These are phyloP conservation scores for Ochotona curzoniae DNA, from an alignment of 2,113 vertebrate species.

Conservation along the genomic window DNA sequence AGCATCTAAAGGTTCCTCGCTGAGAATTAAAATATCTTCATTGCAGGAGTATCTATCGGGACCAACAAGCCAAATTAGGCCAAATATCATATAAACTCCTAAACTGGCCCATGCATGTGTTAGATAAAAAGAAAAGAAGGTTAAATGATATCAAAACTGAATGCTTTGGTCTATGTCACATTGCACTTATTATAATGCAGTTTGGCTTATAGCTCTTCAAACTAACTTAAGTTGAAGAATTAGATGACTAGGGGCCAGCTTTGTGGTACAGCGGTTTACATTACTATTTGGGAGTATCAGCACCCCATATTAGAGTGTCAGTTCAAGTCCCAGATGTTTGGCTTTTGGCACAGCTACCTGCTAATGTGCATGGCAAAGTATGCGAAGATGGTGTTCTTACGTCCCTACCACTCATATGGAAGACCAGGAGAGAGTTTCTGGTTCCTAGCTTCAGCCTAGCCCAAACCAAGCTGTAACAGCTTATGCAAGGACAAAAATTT, in stretches of 20 bases:
- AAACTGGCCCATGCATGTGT: not conserved
- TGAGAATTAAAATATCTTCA: conserved; percentile 10
- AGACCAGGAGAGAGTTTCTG: too few relatives aligned
- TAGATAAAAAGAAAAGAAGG: not conserved
- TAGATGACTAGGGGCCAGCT: not conserved
- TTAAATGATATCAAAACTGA: not conserved
- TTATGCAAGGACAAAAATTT: not conserved
- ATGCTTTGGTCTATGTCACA: not conserved
- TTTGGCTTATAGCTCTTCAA: not conserved
- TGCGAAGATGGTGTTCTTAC: too few relatives aligned
- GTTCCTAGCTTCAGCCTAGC: too few relatives aligned
- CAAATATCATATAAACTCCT: not conserved
- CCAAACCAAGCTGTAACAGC: too few relatives aligned
- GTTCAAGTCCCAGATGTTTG: too few relatives aligned
- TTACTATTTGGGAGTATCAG: too few relatives aligned
- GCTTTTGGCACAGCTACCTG: too few relatives aligned
- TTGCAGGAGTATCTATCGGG: not conserved
- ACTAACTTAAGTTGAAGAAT: not conserved
- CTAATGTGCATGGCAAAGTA: too few relatives aligned
- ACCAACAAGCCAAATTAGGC: not conserved
- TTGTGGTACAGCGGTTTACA: too few relatives aligned
- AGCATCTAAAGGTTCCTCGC: not conserved
- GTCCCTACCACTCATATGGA: too few relatives aligned
- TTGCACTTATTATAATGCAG: not conserved
- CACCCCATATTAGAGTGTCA: too few relatives aligned